Evolutionary conservation across 2,888 invertebrate genomes (phyloP).

Genomic region (Leistus spinibarbis): DNA sequence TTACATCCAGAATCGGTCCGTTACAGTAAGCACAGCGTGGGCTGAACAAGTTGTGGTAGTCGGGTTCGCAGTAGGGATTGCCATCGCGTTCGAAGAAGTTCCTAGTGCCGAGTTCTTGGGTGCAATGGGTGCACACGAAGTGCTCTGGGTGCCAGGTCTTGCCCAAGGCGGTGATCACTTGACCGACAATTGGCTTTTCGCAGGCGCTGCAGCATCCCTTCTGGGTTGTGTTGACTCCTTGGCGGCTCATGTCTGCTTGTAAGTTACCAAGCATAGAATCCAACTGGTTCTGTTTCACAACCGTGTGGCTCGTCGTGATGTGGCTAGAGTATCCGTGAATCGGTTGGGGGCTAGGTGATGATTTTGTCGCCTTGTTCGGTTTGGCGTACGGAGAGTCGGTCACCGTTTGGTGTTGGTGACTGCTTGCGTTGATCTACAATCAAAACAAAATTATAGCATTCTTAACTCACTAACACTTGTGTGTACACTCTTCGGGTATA

Average conservation of each 20-base stretch:
- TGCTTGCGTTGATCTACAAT: conserved; percentile 66
- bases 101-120: conserved; percentile 93
- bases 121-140: conserved; percentile 97
- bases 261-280: conserved; percentile 89
- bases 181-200: conserved; percentile 98
- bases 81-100: conserved; percentile 99
- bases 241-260: conserved; percentile 97
- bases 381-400: conserved; percentile 74
- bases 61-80: conserved; percentile 96
- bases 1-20: conserved; percentile 97
- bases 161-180: conserved; percentile 96
- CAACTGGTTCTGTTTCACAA: conserved; percentile 59
- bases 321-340: conserved; percentile 58
- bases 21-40: conserved; percentile 99
- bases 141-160: conserved; percentile 99
- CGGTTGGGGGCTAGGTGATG: conserved; percentile 64
- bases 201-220: conserved; percentile 99
- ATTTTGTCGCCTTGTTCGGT: conserved; percentile 64
- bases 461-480: background rate
- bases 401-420: conserved; percentile 69
- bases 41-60: conserved; percentile 98
- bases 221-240: conserved; percentile 97
- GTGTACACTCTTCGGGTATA: too few species aligned
- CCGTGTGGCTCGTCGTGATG: conserved; percentile 53
- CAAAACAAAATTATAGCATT: conserved; percentile 15